phyloP scores from a whole-genome alignment of 1,140 invertebrate genomes.

The Cydia pomonella region DNA sequence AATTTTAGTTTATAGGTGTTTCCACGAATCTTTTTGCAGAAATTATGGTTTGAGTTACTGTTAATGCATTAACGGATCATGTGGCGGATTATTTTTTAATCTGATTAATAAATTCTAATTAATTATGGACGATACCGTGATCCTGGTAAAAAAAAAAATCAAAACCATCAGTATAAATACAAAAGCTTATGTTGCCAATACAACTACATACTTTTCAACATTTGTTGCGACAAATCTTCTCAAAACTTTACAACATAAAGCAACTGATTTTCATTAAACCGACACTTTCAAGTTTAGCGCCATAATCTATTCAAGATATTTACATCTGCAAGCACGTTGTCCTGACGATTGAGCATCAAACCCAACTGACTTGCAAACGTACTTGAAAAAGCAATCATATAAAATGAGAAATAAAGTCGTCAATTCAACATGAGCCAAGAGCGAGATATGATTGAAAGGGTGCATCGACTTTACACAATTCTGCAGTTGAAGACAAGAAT shows the following conservation, averaged over 20 bases:
- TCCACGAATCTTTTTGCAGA: too few relatives aligned
- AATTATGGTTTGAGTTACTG: too few relatives aligned
- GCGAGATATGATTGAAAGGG: background rate
- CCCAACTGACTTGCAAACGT: background rate
- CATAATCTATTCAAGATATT: slow-evolving; percentile 5
- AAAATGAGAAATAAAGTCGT: background rate
- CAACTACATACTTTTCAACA: background rate
- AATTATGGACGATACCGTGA: too few relatives aligned
- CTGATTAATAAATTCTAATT: too few relatives aligned
- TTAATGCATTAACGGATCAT: too few relatives aligned
- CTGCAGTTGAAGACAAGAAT: background rate
- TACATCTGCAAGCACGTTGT: slow-evolving; percentile 3
- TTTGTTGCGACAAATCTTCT: background rate
- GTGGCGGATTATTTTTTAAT: too few relatives aligned
- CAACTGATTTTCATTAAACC: slow-evolving; percentile 1
- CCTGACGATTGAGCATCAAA: background rate
- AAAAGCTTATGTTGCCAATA: too few relatives aligned
- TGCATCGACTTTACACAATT: background rate
- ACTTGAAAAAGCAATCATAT: background rate
- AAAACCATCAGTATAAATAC: too few relatives aligned
- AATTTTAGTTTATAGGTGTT: too few relatives aligned
- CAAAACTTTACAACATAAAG: slow-evolving; percentile 4
- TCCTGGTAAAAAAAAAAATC: too few relatives aligned
- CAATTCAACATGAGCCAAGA: background rate
- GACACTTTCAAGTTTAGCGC: background rate